phyloP scores from a whole-genome alignment of 2,113 vertebrate species.

The Apaloderma vittatum region DNA sequence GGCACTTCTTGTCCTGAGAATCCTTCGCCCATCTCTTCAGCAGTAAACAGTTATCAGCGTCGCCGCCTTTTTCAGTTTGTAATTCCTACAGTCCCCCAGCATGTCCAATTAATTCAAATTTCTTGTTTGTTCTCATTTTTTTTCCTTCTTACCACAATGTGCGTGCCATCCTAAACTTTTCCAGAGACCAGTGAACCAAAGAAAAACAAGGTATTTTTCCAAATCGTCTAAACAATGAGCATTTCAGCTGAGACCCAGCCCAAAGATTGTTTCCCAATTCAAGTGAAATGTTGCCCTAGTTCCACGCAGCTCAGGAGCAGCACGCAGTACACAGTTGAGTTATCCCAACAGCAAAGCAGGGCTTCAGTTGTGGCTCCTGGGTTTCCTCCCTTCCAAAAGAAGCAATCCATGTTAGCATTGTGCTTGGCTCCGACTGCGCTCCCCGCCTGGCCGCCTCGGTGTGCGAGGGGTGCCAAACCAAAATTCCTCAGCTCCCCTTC shows the following conservation, averaged over 20 bases:
- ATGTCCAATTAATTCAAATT: background rate
- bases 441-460: background rate
- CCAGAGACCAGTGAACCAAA: slow-evolving; percentile 24
- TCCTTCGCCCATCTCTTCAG: background rate
- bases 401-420: background rate
- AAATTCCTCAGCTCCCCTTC: slow-evolving; percentile 55
- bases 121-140: slow-evolving; percentile 40
- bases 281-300: slow-evolving; percentile 2
- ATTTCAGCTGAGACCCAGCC: slow-evolving; percentile 15
- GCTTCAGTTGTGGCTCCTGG: slow-evolving; percentile 48
- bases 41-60: background rate
- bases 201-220: slow-evolving; percentile 50
- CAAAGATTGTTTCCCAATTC: background rate
- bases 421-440: background rate
- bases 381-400: slow-evolving; percentile 44
- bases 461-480: slow-evolving; percentile 1
- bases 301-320: background rate
- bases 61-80: background rate
- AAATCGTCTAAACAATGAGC: slow-evolving; percentile 21
- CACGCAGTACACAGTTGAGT: background rate
- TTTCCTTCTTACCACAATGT: slow-evolving; percentile 30
- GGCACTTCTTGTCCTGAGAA: background rate
- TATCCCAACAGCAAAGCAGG: slow-evolving; percentile 6
- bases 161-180: slow-evolving; percentile 47
- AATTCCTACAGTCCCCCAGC: background rate